Conservation (phyloP, 2,888 invertebrate species). For the Cataglyphis albicans region DNA sequence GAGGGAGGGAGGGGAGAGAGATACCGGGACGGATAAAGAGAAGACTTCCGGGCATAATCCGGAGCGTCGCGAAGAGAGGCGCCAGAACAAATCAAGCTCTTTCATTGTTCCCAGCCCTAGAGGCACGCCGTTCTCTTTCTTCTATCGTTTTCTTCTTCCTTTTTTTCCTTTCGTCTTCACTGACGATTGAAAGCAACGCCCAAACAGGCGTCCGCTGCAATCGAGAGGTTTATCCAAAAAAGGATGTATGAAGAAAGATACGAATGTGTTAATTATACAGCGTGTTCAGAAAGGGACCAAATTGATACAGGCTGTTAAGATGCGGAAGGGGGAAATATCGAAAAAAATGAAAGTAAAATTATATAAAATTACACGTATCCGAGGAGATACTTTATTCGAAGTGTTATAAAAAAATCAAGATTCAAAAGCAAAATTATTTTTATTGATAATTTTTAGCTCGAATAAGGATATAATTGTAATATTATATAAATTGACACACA, state of each 20-base stretch:
- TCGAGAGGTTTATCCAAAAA: conserved; percentile 8
- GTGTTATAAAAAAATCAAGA: not conserved
- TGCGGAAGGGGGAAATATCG: not conserved
- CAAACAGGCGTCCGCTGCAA: not conserved
- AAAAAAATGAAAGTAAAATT: not conserved
- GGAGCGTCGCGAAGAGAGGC: conserved; percentile 78
- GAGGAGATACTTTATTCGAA: not conserved
- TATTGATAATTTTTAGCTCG: not conserved
- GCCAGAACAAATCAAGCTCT: conserved; percentile 85
- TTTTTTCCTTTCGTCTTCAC: conserved; percentile 37
- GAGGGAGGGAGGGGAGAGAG: conserved; percentile 34
- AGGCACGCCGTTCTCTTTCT: conserved; percentile 70
- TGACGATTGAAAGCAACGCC: conserved; percentile 75
- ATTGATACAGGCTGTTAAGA: not conserved
- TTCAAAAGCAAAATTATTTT: not conserved
- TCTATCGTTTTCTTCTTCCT: conserved; percentile 48
- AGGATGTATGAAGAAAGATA: not conserved
- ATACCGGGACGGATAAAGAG: conserved; percentile 78
- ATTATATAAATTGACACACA: not conserved
- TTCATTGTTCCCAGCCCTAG: conserved; percentile 79
- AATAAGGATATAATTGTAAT: not conserved
- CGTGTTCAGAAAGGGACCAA: not conserved
- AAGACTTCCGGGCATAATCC: conserved; percentile 86
- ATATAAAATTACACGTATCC: not conserved
- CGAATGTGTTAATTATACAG: not conserved